These are phyloP conservation scores for Cynaeus angustus DNA, from an alignment of 2,888 invertebrate genomes.

Conservation along the genomic window DNA sequence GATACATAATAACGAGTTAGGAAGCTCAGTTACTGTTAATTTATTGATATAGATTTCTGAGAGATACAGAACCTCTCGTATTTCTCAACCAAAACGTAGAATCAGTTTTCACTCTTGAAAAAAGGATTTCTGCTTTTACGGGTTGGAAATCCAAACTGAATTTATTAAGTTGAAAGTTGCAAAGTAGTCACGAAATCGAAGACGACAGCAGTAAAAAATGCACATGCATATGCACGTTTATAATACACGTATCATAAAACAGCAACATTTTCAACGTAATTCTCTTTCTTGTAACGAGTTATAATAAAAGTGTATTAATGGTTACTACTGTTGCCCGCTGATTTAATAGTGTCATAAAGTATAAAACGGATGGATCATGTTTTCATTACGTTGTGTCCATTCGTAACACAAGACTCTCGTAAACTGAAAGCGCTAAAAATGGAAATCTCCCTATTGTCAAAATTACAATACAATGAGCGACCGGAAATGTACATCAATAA, in stretches of 20 bases:
- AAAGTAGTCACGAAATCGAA: neutral
- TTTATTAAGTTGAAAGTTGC: neutral
- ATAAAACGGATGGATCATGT: slow-evolving; percentile 32
- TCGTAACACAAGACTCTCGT: slow-evolving; percentile 34
- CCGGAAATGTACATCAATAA: slow-evolving; percentile 2
- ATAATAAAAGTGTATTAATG: slow-evolving; percentile 35
- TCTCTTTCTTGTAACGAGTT: slow-evolving; percentile 12
- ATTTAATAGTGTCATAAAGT: slow-evolving; percentile 45
- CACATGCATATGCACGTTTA: slow-evolving; percentile 4
- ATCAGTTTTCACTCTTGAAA: no score
- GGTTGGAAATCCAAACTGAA: neutral
- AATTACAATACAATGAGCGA: slow-evolving; percentile 5
- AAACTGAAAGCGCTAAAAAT: neutral
- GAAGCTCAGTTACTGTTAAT: slow-evolving; percentile 18
- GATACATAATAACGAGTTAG: slow-evolving; percentile 17
- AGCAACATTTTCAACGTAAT: slow-evolving; percentile 5
- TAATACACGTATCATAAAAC: slow-evolving; percentile 1
- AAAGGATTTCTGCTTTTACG: no score
- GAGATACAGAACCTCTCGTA: neutral
- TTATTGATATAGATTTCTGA: slow-evolving; percentile 21
- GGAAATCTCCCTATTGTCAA: neutral
- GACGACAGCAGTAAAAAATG: neutral
- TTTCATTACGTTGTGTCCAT: slow-evolving; percentile 30
- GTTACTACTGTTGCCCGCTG: slow-evolving; percentile 40
- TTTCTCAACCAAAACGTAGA: neutral